Evolutionary conservation across 2,888 invertebrate genomes (phyloP), one percentile per base, ranked within the genome.

Genomic region (Chelonus formosanus): DNA sequence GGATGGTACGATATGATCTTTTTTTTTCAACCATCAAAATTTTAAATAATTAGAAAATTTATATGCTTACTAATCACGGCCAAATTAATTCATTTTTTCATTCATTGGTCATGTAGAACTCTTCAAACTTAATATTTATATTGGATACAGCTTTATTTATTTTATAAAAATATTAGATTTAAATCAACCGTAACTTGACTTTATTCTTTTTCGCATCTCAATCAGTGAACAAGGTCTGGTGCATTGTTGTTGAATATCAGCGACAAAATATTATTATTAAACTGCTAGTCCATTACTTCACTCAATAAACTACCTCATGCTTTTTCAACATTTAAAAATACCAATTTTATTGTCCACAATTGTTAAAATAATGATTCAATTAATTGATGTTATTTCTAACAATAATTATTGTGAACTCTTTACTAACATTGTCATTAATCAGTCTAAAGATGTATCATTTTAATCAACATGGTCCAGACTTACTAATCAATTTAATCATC

Each of bases 1-100:
- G 66, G 77, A 80, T 73, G 80, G 80, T 80, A 80, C 78, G 80
- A 78, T 66, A 67, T 63, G 67, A 69, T 61, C 57, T 61, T 50
- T 61, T 56, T 20, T 20, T 20, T 20, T 20, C 20, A 20, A 59
- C 36, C 34, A 62, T 50, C 60, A 40, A 68, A 68, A 32, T 67
- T 48, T 55, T 47, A 64, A 20, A 59, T 61, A 64, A 67, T 62
- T 20, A 20, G 20, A 20, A 20, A 20, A 20, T 20, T 20, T 20
- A 20, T 20, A 20, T 20, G 20, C 20, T 20, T 20, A 20, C 20
- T 20, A 20, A 20, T 20, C 20, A 20, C 20, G 20, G 20, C 20
- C 20, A 20, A 20, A 20, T 20, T 20, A 20, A 20, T 20, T 20
- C 20, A 20, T 20, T 20, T 20, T 20, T 20, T 20, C 20, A 20